Evolutionary conservation across 2,888 invertebrate species (phyloP).

Genomic region (Alsophila aescularia): DNA sequence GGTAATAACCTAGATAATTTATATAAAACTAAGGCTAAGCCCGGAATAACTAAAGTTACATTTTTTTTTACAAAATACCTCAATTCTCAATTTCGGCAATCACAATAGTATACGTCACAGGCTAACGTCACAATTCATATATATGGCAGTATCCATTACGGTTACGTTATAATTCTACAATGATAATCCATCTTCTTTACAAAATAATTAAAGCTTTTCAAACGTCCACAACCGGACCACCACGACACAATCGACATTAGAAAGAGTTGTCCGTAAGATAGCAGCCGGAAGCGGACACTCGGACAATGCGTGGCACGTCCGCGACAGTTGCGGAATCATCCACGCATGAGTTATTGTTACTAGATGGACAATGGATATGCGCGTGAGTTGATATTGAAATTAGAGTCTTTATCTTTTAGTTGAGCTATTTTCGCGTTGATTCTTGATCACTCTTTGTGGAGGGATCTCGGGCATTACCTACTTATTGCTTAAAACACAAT

Average conservation of each 20-base stretch:
- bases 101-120: slow-evolving; percentile 13
- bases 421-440: slow-evolving; percentile 17
- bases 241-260: slow-evolving; percentile 37
- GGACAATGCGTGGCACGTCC: slow-evolving; percentile 30
- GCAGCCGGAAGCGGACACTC: slow-evolving; percentile 43
- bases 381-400: slow-evolving; percentile 34
- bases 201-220: slow-evolving; percentile 31
- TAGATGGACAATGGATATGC: slow-evolving; percentile 42
- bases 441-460: no score
- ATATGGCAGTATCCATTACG: slow-evolving; percentile 12
- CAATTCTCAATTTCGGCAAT: not conserved
- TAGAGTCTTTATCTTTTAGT: no score
- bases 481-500: no score
- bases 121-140: slow-evolving; percentile 1
- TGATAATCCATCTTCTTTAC: slow-evolving; percentile 32
- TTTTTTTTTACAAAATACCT: not conserved
- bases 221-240: slow-evolving; percentile 45
- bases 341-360: slow-evolving; percentile 33
- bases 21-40: no score
- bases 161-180: slow-evolving; percentile 20
- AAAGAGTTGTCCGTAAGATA: slow-evolving; percentile 44
- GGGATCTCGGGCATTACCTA: no score
- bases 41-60: no score
- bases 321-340: slow-evolving; percentile 42
- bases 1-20: no score